phyloP scores from a whole-genome alignment of 2,113 vertebrate genomes.

The Callithrix jacchus region DNA sequence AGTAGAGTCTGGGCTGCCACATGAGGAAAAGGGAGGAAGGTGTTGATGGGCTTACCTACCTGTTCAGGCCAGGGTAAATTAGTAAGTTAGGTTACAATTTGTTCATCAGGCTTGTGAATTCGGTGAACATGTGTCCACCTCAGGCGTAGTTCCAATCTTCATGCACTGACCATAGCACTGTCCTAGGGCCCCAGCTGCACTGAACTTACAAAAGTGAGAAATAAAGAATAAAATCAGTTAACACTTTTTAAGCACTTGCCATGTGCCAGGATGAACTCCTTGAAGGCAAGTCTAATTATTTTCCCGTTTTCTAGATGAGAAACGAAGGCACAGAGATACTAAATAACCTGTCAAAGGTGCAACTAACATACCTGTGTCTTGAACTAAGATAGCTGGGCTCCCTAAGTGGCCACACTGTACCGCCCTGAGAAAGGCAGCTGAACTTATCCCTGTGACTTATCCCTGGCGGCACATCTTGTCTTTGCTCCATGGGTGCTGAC shows the following conservation, averaged over 20 bases:
- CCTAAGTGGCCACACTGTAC: fast-evolving
- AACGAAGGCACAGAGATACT: neutral
- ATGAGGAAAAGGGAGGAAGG: neutral
- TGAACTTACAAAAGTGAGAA: neutral
- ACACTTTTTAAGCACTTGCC: neutral
- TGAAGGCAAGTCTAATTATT: neutral
- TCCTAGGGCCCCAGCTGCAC: neutral
- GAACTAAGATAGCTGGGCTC: neutral
- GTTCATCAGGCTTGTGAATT: neutral
- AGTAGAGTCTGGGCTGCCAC: neutral
- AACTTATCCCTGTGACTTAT: neutral
- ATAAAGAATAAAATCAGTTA: neutral
- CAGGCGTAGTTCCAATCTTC: too few species aligned
- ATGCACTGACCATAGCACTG: too few species aligned
- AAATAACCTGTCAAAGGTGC: neutral
- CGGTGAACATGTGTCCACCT: fast-evolving
- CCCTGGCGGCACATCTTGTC: neutral
- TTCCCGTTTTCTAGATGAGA: neutral
- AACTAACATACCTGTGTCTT: neutral
- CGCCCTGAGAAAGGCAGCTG: neutral
- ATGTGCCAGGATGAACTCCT: neutral
- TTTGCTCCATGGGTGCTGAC: neutral
- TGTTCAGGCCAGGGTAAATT: fast-evolving
- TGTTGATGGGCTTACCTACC: fast-evolving
- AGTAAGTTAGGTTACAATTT: neutral